Percentiles rank a stretch among this genome's conserved stretches.
These are phyloP conservation scores for Bolborhynchus lineola DNA, from an alignment of 2,113 vertebrate genomes.

Conservation along the genomic window DNA sequence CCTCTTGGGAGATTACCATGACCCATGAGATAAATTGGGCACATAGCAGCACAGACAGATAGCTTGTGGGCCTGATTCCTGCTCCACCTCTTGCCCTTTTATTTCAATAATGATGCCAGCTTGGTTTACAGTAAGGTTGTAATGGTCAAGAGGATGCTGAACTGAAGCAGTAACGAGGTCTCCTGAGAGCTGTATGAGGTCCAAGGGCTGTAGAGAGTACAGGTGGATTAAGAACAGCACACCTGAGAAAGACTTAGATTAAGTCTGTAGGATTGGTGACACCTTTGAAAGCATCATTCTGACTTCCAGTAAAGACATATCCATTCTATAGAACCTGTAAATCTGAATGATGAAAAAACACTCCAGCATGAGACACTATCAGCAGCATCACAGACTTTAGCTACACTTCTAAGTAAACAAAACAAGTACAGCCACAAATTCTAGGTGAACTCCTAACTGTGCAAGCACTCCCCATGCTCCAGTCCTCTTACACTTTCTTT, in stretches of 20 bases:
- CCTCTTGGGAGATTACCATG: neutral
- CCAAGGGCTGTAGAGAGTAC: neutral
- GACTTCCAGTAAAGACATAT: neutral
- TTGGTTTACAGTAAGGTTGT: neutral
- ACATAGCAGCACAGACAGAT: neutral
- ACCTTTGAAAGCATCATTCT: neutral
- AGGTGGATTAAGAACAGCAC: neutral
- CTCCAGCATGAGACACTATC: neutral
- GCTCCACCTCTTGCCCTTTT: neutral
- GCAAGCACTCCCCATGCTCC: neutral
- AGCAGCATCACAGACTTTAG: neutral
- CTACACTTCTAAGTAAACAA: neutral
- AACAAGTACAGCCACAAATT: neutral
- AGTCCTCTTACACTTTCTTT: neutral
- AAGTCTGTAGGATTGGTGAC: neutral
- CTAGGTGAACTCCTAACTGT: neutral
- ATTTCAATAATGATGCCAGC: neutral
- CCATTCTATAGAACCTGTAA: neutral
- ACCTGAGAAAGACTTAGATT: neutral
- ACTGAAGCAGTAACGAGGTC: neutral
- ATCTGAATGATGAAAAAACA: neutral
- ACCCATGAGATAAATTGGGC: neutral
- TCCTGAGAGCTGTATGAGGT: neutral
- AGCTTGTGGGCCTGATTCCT: neutral
- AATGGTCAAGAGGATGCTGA: neutral